A percentile compares a stretch with the other conserved stretches of the same genome.
Conservation (phyloP, 2,113 vertebrate species). For the Nycticebus coucang region DNA sequence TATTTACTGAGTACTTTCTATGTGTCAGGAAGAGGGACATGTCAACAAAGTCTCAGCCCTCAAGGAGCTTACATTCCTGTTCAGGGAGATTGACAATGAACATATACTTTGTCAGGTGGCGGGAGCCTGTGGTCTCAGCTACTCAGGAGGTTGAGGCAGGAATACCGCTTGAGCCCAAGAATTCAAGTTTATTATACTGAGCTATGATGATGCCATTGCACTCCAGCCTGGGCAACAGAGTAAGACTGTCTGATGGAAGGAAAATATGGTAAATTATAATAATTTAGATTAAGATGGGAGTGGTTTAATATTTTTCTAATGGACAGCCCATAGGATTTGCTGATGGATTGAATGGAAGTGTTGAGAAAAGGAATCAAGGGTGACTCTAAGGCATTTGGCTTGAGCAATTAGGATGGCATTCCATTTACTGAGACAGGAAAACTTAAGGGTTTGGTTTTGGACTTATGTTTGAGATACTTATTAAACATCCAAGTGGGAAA, state of each 20-base stretch:
- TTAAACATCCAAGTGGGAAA: background rate
- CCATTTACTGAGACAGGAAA: constrained; percentile 5
- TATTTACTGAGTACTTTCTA: constrained; percentile 17
- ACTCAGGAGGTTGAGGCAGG: no score
- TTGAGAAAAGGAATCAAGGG: background rate
- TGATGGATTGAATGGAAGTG: background rate
- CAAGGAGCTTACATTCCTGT: background rate
- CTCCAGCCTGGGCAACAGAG: no score
- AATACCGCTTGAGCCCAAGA: no score
- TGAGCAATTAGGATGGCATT: background rate
- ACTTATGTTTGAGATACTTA: constrained; percentile 23
- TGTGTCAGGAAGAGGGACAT: background rate
- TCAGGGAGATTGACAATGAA: background rate
- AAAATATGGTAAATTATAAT: background rate
- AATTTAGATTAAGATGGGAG: background rate
- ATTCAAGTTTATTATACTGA: no score
- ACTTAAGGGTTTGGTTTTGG: constrained; percentile 30
- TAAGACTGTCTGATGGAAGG: no score
- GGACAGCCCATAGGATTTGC: background rate
- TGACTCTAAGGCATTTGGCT: background rate
- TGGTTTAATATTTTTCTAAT: background rate
- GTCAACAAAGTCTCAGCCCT: background rate
- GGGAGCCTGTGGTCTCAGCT: no score
- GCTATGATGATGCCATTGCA: no score
- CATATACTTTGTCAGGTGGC: background rate